Evolutionary conservation across 2,113 vertebrate genomes (phyloP).

Genomic region (Sander vitreus): DNA sequence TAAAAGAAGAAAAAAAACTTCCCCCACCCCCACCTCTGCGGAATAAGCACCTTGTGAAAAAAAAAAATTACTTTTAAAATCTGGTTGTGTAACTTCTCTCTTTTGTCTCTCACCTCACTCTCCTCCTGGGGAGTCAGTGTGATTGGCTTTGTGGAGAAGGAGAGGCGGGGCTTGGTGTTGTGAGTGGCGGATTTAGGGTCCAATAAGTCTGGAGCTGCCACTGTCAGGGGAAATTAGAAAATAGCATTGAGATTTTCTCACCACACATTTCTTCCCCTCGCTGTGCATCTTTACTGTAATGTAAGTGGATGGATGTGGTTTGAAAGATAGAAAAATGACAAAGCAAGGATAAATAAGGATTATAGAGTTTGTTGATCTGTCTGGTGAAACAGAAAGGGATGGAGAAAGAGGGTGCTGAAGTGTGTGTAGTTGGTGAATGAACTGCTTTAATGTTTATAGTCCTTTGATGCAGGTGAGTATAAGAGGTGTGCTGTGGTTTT

Average conservation of each 20-base stretch:
- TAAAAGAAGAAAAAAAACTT: not conserved
- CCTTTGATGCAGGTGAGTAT: not conserved
- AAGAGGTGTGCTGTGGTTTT: not conserved
- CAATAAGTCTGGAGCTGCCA: constrained; percentile 97
- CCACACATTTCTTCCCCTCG: not conserved
- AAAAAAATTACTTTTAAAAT: constrained; percentile 7
- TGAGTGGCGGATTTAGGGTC: constrained; percentile 96
- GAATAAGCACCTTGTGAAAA: not conserved
- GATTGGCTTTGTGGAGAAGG: constrained; percentile 94
- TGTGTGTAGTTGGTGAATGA: not conserved
- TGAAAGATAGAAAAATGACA: not conserved
- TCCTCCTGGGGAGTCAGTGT: constrained; percentile 90
- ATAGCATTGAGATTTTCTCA: constrained; percentile 21
- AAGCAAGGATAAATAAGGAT: not conserved
- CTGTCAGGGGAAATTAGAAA: constrained; percentile 75
- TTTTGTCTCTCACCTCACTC: constrained; percentile 82
- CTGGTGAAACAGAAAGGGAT: not conserved
- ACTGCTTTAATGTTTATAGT: not conserved
- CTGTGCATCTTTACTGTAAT: constrained; percentile 17
- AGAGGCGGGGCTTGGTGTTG: constrained; percentile 95
- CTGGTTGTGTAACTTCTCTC: constrained; percentile 2
- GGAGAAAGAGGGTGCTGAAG: not conserved
- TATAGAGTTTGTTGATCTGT: not conserved
- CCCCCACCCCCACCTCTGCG: not conserved
- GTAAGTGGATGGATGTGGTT: not conserved